Evolutionary conservation across 2,888 invertebrate species (phyloP), one percentile per base, ranked within the genome.

Genomic region (Lasioglossum malachurum): DNA sequence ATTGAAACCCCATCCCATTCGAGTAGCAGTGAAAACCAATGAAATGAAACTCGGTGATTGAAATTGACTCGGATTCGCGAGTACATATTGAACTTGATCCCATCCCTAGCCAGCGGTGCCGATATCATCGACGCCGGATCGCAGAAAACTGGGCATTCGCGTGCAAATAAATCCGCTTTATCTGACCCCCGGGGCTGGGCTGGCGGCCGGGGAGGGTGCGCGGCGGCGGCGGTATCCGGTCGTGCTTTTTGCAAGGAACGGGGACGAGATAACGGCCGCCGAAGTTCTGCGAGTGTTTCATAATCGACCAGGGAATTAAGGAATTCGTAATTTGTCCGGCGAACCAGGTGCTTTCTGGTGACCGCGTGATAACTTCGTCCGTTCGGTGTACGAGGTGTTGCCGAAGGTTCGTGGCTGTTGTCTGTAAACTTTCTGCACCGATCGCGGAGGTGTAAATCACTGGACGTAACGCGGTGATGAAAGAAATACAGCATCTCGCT

Each of bases 141-240:
- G 23, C 80, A 80, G 87, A 83, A 78, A 84, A 79, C 78, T 67
- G 76, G 75, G 44, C 38, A 87, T 73, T 87, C 82, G 87, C 87
- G 87, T 84, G 87, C 87, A 82, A 85, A 87, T 90, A 88, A 88
- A 90, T 90, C 80, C 71, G 53, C 44, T 83, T 87, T 85, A 85
- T 79, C 69, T 35, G 67, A 35, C 67, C 35, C 67, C n/a, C 35
- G 38, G 46, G 72, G 64, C 44, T 69, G 46, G 35, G 19, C 14
- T 7, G 14, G 74, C 46, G 49, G 44, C n/a, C 31, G 38, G 53
- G 16, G 46, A 16, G 16, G 46, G 46, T 1, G 46, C 46, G 69
- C 27, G 49, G 57, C 71, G 72, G 49, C 46, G 67, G 27, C 38
- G n/a, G 53, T 83, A 78, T 75, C 80, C 78, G 80, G 72, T 16